Evolutionary conservation across 2,888 invertebrate species (phyloP).

Genomic region (Cephus rjabovi): DNA sequence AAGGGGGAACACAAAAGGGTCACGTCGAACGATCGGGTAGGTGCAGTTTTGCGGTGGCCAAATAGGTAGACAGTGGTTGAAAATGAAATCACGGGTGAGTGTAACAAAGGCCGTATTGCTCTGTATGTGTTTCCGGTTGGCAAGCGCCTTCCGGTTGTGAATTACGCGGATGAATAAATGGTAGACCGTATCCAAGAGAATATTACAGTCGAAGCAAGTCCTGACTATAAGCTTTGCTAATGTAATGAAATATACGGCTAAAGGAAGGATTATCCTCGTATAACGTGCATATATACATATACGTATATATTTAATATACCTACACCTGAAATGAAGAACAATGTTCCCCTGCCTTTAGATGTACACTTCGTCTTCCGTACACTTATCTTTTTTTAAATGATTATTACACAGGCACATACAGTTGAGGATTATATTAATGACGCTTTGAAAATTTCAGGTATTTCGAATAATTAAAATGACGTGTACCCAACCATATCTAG

Average conservation of each 20-base stretch:
- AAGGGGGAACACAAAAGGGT: background rate
- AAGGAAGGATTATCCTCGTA: constrained; percentile 53
- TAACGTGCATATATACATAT: background rate
- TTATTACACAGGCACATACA: background rate
- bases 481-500: background rate
- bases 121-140: constrained; percentile 63
- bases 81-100: constrained; percentile 7
- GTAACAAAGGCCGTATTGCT: constrained; percentile 59
- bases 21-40: background rate
- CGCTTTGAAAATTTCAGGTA: constrained; percentile 1
- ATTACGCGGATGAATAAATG: constrained; percentile 65
- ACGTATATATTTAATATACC: background rate
- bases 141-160: constrained; percentile 65
- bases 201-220: constrained; percentile 31
- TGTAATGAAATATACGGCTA: constrained; percentile 62
- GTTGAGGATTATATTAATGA: background rate
- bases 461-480: constrained; percentile 38
- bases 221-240: constrained; percentile 49
- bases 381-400: background rate
- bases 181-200: constrained; percentile 31
- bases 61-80: background rate
- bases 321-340: background rate
- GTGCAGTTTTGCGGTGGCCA: background rate
- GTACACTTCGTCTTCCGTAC: background rate
- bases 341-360: background rate